A percentile compares a stretch with the other conserved stretches of the same genome.
phyloP scores from a whole-genome alignment of 2,888 invertebrate species.

The Sinopyrophorus schimmeli region DNA sequence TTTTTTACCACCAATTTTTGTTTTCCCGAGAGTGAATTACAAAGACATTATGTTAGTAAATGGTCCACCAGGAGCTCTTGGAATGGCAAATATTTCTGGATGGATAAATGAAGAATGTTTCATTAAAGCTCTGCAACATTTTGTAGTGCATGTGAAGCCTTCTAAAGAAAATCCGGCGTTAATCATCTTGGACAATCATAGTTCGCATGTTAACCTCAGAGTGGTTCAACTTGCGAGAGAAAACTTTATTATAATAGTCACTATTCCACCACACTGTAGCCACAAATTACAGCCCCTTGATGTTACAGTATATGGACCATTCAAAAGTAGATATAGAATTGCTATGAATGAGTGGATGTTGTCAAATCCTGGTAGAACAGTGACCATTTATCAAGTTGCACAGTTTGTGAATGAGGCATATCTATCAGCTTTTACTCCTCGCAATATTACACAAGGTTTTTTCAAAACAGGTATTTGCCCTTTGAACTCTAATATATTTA shows the following conservation, averaged over 20 bases:
- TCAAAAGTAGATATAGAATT: background rate
- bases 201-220: background rate
- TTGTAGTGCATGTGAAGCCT: background rate
- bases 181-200: background rate
- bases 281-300: background rate
- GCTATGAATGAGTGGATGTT: background rate
- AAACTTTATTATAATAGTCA: background rate
- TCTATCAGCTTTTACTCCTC: background rate
- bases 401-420: background rate
- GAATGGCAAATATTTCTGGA: too few relatives aligned
- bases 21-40: too few relatives aligned
- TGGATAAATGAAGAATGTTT: too few relatives aligned
- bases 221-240: background rate
- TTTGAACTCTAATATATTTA: background rate
- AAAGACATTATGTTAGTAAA: too few relatives aligned
- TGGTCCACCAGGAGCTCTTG: too few relatives aligned
- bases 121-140: too few relatives aligned
- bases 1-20: too few relatives aligned
- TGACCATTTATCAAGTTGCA: background rate
- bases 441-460: conserved; percentile 2
- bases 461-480: conserved; percentile 3
- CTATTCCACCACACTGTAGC: background rate
- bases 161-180: conserved; percentile 1
- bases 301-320: background rate
- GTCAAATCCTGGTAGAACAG: background rate